A percentile compares a stretch with the other conserved stretches of the same genome.
Evolutionary conservation across 2,888 invertebrate genomes (phyloP).

Genomic region (Rotaria magnacalcarata): DNA sequence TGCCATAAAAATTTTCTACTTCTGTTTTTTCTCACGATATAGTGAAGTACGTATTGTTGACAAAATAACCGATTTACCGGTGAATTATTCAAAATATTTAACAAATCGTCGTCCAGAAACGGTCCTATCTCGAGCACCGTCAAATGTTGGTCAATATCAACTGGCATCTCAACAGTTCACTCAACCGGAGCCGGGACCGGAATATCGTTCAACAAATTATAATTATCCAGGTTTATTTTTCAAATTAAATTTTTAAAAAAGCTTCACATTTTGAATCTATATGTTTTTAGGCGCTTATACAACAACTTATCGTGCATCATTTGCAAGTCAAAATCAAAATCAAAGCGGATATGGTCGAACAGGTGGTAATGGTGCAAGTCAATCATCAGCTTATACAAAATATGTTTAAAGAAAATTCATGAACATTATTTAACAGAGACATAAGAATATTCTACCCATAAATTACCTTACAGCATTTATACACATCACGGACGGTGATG

Average conservation of each 20-base stretch:
- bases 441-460: not conserved
- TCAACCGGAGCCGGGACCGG: slow-evolving; percentile 15
- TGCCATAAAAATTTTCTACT: not conserved
- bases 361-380: not conserved
- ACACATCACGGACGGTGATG: not conserved
- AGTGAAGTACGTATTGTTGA: slow-evolving; percentile 34
- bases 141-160: not conserved
- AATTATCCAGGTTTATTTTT: not conserved
- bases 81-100: slow-evolving; percentile 36
- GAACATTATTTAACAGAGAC: not conserved
- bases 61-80: slow-evolving; percentile 31
- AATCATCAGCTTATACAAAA: not conserved
- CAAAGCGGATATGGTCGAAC: not conserved
- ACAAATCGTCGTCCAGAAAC: slow-evolving; percentile 19
- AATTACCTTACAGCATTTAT: not conserved
- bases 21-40: not conserved
- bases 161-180: not conserved
- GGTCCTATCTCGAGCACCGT: not conserved
- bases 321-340: not conserved
- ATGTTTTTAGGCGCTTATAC: slow-evolving; percentile 13
- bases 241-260: no score
- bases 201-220: slow-evolving; percentile 33
- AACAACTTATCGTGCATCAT: slow-evolving; percentile 26
- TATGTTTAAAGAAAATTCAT: not conserved
- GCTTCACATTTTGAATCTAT: no score